A percentile compares a stretch with the other conserved stretches of the same genome.
These are phyloP conservation scores for Dysdera silvatica DNA, from an alignment of 1,140 invertebrate species.

Conservation along the genomic window DNA sequence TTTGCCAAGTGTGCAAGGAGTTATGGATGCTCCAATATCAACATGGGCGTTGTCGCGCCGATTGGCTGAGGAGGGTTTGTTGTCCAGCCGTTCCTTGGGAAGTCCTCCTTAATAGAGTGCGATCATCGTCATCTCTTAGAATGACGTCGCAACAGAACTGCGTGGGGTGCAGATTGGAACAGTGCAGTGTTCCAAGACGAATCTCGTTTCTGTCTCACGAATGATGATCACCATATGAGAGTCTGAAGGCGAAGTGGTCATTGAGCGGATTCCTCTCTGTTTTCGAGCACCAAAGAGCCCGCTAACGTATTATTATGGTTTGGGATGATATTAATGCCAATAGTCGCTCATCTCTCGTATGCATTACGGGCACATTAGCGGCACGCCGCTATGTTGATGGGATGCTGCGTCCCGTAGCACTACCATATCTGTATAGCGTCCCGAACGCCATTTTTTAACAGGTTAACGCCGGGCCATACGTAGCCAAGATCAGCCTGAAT, in stretches of 20 bases:
- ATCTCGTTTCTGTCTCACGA: neutral
- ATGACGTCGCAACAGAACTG: neutral
- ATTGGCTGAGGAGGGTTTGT: neutral
- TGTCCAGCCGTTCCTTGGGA: neutral
- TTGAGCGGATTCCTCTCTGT: neutral
- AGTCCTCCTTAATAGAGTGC: neutral
- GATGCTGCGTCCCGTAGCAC: too few species aligned
- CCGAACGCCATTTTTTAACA: neutral
- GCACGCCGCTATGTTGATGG: too few species aligned
- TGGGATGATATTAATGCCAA: too few species aligned
- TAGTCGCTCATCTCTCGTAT: too few species aligned
- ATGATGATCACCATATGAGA: neutral
- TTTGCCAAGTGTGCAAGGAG: neutral
- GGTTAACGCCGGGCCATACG: neutral
- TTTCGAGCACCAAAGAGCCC: too few species aligned
- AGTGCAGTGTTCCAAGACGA: neutral
- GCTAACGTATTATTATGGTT: too few species aligned
- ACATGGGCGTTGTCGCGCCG: neutral
- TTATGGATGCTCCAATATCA: neutral
- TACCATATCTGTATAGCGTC: too few species aligned
- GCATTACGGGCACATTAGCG: too few species aligned
- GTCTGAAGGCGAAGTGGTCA: neutral
- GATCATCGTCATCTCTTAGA: neutral
- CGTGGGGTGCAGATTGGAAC: neutral
- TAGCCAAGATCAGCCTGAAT: neutral